Percentiles rank a stretch among this genome's conserved stretches.
phyloP scores from a whole-genome alignment of 2,113 vertebrate genomes.

The Nothocercus nigrocapillus region DNA sequence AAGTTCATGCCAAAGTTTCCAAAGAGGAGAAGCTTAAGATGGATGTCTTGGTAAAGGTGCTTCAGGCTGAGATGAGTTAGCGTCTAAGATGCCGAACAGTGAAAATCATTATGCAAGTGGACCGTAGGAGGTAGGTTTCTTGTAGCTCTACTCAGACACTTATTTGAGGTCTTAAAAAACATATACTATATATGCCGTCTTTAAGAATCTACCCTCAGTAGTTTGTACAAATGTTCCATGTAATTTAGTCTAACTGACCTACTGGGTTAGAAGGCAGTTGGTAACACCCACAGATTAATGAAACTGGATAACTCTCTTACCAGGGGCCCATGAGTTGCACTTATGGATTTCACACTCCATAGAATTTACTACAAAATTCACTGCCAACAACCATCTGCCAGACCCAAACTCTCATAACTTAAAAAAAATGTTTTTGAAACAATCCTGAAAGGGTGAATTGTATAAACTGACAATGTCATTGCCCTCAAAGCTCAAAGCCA shows the following conservation, averaged over 20 bases:
- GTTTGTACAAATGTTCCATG: background rate
- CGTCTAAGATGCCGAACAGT: background rate
- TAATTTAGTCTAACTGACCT: background rate
- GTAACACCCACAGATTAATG: background rate
- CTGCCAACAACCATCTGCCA: background rate
- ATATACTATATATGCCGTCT: fast-evolving
- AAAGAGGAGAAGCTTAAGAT: background rate
- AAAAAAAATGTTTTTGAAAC: background rate
- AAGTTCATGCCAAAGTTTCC: background rate
- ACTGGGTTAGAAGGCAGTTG: background rate
- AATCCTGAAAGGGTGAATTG: background rate
- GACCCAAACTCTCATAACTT: background rate
- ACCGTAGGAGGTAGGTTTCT: background rate
- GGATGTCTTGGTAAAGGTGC: background rate
- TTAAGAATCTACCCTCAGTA: background rate
- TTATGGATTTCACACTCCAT: background rate
- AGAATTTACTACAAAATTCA: background rate
- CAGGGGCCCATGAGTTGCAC: fast-evolving
- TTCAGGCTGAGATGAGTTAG: background rate
- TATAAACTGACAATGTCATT: background rate
- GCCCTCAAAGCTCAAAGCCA: background rate
- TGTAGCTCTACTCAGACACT: fast-evolving
- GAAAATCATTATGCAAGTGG: background rate
- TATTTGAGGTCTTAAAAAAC: background rate
- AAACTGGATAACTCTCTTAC: background rate